Percentiles rank a stretch among this genome's conserved stretches.
These are phyloP conservation scores for Lochmaea capreae DNA, from an alignment of 2,888 invertebrate genomes.

Conservation along the genomic window DNA sequence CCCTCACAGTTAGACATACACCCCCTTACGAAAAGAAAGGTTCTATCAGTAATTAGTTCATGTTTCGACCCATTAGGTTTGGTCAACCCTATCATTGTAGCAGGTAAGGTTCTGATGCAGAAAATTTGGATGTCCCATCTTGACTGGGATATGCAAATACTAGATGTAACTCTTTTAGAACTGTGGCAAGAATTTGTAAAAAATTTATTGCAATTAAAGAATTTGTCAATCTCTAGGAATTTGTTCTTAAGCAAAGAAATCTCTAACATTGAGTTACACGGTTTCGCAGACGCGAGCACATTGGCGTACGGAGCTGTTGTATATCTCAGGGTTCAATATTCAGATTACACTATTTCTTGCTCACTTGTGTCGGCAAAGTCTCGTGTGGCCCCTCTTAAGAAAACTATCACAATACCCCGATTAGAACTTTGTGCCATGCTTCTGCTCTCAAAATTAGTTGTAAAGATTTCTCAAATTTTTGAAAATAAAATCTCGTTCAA, in stretches of 20 bases:
- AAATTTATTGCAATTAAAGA: too few species aligned
- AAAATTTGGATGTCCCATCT: too few species aligned
- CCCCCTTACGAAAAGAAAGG: too few species aligned
- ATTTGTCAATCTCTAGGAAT: too few species aligned
- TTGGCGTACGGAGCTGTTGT: conserved; percentile 16
- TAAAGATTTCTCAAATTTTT: conserved; percentile 31
- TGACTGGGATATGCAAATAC: too few species aligned
- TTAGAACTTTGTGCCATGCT: conserved; percentile 37
- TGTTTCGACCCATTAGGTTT: too few species aligned
- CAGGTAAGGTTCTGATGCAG: too few species aligned
- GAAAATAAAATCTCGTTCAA: background rate
- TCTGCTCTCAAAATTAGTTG: conserved; percentile 31
- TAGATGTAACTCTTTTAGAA: too few species aligned
- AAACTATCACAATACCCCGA: conserved; percentile 36
- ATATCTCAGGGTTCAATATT: conserved; percentile 4
- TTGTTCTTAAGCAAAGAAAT: background rate
- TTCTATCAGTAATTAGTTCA: too few species aligned
- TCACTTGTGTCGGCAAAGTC: conserved; percentile 36
- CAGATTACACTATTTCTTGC: conserved; percentile 7
- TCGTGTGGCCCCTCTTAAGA: conserved; percentile 40
- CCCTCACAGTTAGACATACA: too few species aligned
- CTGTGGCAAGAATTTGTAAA: too few species aligned
- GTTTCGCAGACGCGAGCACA: conserved; percentile 14
- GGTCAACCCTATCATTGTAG: too few species aligned
- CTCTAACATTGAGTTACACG: conserved; percentile 16